Base-by-base conservation (phyloP, 1,140 invertebrate species). In the Drosophila lacertosa region DNA sequence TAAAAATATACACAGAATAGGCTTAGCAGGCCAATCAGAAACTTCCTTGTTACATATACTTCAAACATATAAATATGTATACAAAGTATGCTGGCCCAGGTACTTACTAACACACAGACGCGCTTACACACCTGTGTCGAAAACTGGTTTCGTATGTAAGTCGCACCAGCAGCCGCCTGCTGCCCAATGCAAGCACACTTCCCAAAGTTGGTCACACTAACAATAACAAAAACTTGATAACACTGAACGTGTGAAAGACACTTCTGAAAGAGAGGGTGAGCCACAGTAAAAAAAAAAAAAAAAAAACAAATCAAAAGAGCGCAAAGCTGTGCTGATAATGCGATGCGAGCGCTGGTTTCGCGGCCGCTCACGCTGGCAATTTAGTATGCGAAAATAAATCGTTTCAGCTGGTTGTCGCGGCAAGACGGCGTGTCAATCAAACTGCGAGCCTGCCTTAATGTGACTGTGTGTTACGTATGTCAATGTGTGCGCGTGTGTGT, bases 311-410 rank as follows among this genome's bases (percentile, higher is more conserved):
- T n/a, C n/a, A n/a, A n/a, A 58, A 51, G 64, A 62, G 51, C 40
- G 39, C 54, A 69, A 69, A 78, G 79, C 80, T 84, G 68, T 60
- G 39, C 76, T 84, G 81, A 86, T 86, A 86, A 86, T 86, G 74
- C 29, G 55, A 57, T 72, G 63, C 72, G 53, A 71, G 18, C 32
- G 32, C 11, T 64, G 26, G 22, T 54, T 68, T 53, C 37, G 55
- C 53, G 57, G 57, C 39, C 42, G 68, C 62, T 59, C 47, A 48
- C 60, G 65, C 69, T 86, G 58, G 65, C 65, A 59, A 67, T 88
- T 86, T 71, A 86, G 81, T 86, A 65, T 26, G 82, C 81, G 55
- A 86, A 88, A 82, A 89, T 82, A 83, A 89, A 88, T 89, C 71
- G 78, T 59, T 63, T 82, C 65, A 59, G 63, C 11, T 70, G 82